These are phyloP conservation scores for Zaprionus africanus DNA, from an alignment of 1,140 invertebrate species.

Conservation along the genomic window DNA sequence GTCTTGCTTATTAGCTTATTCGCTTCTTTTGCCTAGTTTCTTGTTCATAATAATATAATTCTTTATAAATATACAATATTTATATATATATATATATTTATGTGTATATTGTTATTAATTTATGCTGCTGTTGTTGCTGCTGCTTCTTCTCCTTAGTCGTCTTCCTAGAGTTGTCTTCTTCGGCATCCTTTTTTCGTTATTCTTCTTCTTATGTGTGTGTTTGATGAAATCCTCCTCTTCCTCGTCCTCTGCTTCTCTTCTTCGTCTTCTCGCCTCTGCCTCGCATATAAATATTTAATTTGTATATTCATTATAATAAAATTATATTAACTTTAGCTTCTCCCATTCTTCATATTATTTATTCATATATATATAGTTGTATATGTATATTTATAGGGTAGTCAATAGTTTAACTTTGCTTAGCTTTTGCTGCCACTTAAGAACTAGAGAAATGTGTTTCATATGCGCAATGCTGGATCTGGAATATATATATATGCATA, in stretches of 20 bases:
- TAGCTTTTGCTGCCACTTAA: conserved; percentile 64
- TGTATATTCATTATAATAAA: conserved; percentile 79
- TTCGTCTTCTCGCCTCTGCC: conserved; percentile 48
- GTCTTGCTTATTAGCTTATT: conserved; percentile 45
- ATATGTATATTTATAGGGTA: conserved; percentile 64
- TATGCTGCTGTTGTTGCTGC: conserved; percentile 58
- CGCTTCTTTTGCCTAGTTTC: conserved; percentile 60
- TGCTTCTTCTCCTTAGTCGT: conserved; percentile 31
- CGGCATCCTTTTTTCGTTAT: conserved; percentile 42
- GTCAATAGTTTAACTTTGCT: conserved; percentile 61
- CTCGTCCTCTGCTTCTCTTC: conserved; percentile 41
- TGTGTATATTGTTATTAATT: conserved; percentile 61
- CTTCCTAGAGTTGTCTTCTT: conserved; percentile 30
- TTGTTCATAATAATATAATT: conserved; percentile 60
- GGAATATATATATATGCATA: conserved; percentile 39
- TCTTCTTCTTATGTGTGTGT: conserved; percentile 64
- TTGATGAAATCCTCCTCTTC: conserved; percentile 76
- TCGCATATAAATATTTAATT: conserved; percentile 80
- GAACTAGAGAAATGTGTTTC: conserved; percentile 69
- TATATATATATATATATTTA: conserved; percentile 73
- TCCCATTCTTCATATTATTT: conserved; percentile 36
- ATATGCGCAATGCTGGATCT: conserved; percentile 47
- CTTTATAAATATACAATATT: conserved; percentile 60
- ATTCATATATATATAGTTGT: conserved; percentile 51
- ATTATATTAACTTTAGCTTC: conserved; percentile 66